These are phyloP conservation scores for Eristalis pertinax DNA, from an alignment of 2,888 invertebrate species.

Conservation along the genomic window DNA sequence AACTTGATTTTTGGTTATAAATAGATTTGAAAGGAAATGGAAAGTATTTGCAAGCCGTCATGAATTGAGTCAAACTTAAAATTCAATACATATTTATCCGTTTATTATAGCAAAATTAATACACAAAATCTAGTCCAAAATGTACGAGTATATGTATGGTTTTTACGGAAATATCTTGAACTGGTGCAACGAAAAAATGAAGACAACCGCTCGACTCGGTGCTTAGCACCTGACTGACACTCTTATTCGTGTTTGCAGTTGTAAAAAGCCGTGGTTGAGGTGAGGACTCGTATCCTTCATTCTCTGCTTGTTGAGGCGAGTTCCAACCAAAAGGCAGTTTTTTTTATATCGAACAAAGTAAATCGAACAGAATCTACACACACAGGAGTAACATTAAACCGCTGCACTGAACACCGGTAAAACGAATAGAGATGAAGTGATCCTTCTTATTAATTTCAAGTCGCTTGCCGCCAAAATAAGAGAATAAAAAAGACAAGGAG, in stretches of 20 bases:
- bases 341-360: slow-evolving; percentile 35
- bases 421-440: slow-evolving; percentile 54
- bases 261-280: slow-evolving; percentile 77
- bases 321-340: slow-evolving; percentile 40
- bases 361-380: slow-evolving; percentile 28
- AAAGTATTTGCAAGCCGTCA: not conserved
- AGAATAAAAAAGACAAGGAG: slow-evolving; percentile 7
- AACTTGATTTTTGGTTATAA: not conserved
- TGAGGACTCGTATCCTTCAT: slow-evolving; percentile 76
- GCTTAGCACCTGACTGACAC: slow-evolving; percentile 82
- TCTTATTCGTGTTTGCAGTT: slow-evolving; percentile 77
- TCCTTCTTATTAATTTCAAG: slow-evolving; percentile 32
- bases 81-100: not conserved
- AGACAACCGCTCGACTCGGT: slow-evolving; percentile 81
- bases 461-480: slow-evolving; percentile 54
- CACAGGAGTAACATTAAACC: slow-evolving; percentile 16
- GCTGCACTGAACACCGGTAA: slow-evolving; percentile 42
- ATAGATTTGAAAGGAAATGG: not conserved
- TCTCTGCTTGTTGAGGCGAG: slow-evolving; percentile 47
- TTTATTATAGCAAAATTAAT: not conserved
- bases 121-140: not conserved
- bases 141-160: not conserved
- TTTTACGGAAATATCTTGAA: not conserved
- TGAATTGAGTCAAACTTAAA: not conserved
- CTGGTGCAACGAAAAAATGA: slow-evolving; percentile 23